Conservation (phyloP, 1,140 invertebrate species). For the Drosophila trapezifrons region DNA sequence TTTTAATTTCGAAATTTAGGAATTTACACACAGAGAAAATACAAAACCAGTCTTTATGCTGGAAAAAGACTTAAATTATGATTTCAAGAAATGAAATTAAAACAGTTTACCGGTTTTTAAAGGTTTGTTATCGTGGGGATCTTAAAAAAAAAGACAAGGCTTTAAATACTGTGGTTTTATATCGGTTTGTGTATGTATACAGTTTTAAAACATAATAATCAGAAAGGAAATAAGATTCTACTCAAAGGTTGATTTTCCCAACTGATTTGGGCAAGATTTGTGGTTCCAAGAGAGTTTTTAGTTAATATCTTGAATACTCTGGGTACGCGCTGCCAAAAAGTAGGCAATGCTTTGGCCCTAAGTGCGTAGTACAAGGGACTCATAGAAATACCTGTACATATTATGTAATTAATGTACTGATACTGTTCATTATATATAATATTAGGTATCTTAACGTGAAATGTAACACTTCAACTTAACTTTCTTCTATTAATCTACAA, state of each 20-base stretch:
- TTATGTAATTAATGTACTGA: not conserved
- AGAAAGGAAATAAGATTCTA: not conserved
- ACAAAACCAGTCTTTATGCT: constrained; percentile 7
- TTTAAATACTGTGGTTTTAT: too few relatives aligned
- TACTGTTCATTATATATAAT: not conserved
- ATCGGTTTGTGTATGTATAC: too few relatives aligned
- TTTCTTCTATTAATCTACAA: not conserved
- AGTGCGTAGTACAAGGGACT: too few relatives aligned
- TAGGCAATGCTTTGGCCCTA: not conserved
- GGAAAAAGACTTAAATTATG: not conserved
- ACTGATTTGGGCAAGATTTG: not conserved
- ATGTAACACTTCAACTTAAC: not conserved
- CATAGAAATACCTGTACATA: too few relatives aligned
- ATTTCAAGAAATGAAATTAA: constrained; percentile 6
- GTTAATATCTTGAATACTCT: too few relatives aligned
- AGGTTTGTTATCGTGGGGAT: not conserved
- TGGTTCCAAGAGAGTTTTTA: not conserved
- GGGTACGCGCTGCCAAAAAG: not conserved
- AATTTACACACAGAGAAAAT: constrained; percentile 2
- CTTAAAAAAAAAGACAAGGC: not conserved
- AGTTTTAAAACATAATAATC: not conserved
- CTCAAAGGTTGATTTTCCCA: not conserved
- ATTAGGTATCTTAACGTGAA: too few relatives aligned
- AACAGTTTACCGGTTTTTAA: constrained; percentile 15
- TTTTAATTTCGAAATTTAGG: not conserved